Evolutionary conservation across 1,140 invertebrate genomes (phyloP).

Genomic region (Drosophila athabasca): DNA sequence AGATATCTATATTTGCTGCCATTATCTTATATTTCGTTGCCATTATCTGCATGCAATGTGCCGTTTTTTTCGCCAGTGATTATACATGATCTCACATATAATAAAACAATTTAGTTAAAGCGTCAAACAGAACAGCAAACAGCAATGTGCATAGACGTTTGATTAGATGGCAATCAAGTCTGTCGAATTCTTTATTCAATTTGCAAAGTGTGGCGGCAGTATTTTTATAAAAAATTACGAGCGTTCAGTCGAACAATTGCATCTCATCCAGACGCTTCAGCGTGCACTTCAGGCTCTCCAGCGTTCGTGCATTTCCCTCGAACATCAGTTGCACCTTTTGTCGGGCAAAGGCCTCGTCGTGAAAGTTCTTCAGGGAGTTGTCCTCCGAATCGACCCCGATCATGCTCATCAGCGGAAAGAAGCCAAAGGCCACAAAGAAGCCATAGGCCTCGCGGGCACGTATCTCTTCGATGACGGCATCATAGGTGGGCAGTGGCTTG

Average conservation of each 20-base stretch:
- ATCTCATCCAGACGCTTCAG: conserved; percentile 74
- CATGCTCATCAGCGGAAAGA: conserved; percentile 80
- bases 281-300: conserved; percentile 67
- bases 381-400: conserved; percentile 73
- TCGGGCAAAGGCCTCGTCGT: conserved; percentile 69
- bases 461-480: conserved; percentile 68
- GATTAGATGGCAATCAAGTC: too few species aligned
- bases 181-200: neutral
- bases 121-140: too few species aligned
- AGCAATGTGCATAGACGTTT: too few species aligned
- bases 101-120: too few species aligned
- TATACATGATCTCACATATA: too few species aligned
- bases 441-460: conserved; percentile 73
- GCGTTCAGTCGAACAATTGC: conserved; percentile 64
- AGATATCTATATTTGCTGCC: too few species aligned
- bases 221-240: neutral
- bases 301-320: conserved; percentile 64
- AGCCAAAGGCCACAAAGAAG: conserved; percentile 76
- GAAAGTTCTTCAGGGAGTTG: conserved; percentile 74
- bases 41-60: too few species aligned
- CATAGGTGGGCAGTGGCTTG: conserved; percentile 78
- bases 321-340: conserved; percentile 79
- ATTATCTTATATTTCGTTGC: too few species aligned
- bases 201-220: neutral
- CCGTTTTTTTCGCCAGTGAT: too few species aligned